Evolutionary conservation across 2,888 invertebrate species (phyloP), one percentile per base, ranked within the genome.

Genomic region (Ichneumoninae sp.): DNA sequence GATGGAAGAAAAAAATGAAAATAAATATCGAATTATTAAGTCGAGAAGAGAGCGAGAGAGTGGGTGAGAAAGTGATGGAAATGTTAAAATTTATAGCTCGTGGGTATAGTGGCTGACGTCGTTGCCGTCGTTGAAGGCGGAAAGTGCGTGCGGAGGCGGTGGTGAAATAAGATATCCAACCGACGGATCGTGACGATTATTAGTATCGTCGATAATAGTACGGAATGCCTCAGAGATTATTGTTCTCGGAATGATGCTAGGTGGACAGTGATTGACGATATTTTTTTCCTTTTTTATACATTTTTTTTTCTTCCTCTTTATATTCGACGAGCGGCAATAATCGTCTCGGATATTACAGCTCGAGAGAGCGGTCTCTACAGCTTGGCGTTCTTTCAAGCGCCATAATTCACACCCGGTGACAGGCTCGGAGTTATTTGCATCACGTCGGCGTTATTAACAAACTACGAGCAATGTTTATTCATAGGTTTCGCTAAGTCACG

Each of bases 21-120:
- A 57, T 10, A 22, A 82, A 82, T 78, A 82, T 78, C 77, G 72
- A 82, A 82, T 82, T 82, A 78, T 82, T 68, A 77, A 82, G 77
- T 82, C 71, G 65, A 60, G 57, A 54, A 77, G 16, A 16, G 44
- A 47, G 44, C 44, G 3, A 47, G 44, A 10, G 44, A 47, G 44
- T 4, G 44, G 4, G 10, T 2, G 13, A 47, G 13, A 47, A 16
- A 47, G 10, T 16, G 44, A 47, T 16, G 50, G 72, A 82, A 72
- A 78, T 77, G 22, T 50, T 68, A 40, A 72, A 77, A 77, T 82
- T 78, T 77, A 82, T 72, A 13, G 68, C 68, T 36, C 26, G 62
- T 62, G 22, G 22, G 22, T 10, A 22, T 8, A 22, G 71, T 44
- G 22, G 60, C 74, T n/a, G 40, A n/a, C n/a, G 33, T 66, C 22